Evolutionary conservation across 2,888 invertebrate species (phyloP).

Genomic region (Slavum lentiscoides): DNA sequence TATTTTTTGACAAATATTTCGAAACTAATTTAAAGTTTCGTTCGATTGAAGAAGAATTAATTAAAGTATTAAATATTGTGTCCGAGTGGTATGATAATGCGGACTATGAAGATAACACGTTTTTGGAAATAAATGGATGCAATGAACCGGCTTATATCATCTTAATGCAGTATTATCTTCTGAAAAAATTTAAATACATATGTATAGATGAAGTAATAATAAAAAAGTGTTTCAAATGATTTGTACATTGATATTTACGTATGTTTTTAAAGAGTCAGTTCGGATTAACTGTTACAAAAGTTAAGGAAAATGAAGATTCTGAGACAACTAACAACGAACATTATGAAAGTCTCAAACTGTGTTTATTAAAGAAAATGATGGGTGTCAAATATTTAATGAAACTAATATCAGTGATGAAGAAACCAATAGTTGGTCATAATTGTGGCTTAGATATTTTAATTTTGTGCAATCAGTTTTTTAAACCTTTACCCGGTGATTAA

Average conservation of each 20-base stretch:
- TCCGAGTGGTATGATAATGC: constrained; percentile 35
- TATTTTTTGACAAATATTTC: constrained; percentile 38
- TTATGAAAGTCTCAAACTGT: constrained; percentile 21
- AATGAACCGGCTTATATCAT: constrained; percentile 27
- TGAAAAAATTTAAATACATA: constrained; percentile 31
- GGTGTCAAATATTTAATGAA: constrained; percentile 62
- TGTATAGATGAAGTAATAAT: constrained; percentile 23
- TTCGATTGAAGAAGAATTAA: constrained; percentile 26
- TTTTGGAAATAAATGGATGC: constrained; percentile 29
- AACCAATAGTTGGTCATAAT: constrained; percentile 80
- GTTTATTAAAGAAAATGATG: constrained; percentile 39
- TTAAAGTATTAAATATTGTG: constrained; percentile 22
- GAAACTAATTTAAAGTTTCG: constrained; percentile 23
- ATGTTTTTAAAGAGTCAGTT: constrained; percentile 7
- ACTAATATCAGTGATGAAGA: constrained; percentile 65
- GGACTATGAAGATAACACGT: constrained; percentile 8
- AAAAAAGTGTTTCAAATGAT: neutral
- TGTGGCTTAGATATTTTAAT: constrained; percentile 71
- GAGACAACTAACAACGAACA: neutral
- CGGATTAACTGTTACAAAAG: constrained; percentile 36
- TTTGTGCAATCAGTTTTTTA: constrained; percentile 73
- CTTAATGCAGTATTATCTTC: constrained; percentile 30
- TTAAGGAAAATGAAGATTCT: neutral
- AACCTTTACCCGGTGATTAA: constrained; percentile 67
- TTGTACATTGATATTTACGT: neutral